phyloP scores from a whole-genome alignment of 1,140 invertebrate species.

The Neocloeon triangulifer region DNA sequence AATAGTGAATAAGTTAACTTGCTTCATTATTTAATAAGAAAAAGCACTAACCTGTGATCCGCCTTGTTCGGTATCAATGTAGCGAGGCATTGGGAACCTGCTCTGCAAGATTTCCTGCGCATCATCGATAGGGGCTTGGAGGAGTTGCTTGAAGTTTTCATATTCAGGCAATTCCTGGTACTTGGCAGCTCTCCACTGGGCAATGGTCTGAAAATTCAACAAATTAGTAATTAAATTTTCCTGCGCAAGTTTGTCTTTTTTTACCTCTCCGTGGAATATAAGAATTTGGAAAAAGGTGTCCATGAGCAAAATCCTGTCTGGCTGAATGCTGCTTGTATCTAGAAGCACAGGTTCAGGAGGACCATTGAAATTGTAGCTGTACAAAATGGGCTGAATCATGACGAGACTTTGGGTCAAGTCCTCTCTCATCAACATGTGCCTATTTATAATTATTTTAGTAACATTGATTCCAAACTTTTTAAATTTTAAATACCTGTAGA shows the following conservation, averaged over 20 bases:
- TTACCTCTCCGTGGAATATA: constrained; percentile 95
- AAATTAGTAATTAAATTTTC: too few relatives aligned
- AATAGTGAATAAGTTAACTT: constrained; percentile 10
- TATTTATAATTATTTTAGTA: too few relatives aligned
- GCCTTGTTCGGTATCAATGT: constrained; percentile 96
- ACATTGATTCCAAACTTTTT: too few relatives aligned
- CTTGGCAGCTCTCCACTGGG: constrained; percentile 79
- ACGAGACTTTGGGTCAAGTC: constrained; percentile 93
- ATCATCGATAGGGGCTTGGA: constrained; percentile 92
- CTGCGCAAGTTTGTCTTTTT: too few relatives aligned
- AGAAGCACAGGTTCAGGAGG: constrained; percentile 92
- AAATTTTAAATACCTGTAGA: constrained; percentile 78
- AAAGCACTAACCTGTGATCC: constrained; percentile 50
- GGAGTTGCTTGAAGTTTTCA: constrained; percentile 86
- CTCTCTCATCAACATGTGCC: constrained; percentile 92
- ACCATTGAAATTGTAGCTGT: constrained; percentile 95
- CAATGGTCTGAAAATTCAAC: constrained; percentile 64
- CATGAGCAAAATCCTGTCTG: constrained; percentile 94
- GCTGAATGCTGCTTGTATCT: constrained; percentile 92
- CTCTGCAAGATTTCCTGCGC: constrained; percentile 88
- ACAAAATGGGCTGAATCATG: constrained; percentile 98
- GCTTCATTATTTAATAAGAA: constrained; percentile 1
- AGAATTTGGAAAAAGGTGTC: constrained; percentile 99
- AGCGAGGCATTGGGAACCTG: constrained; percentile 93
- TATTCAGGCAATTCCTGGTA: constrained; percentile 96